These are phyloP conservation scores for Tiliacea aurago DNA, from an alignment of 2,888 invertebrate species.

Conservation along the genomic window DNA sequence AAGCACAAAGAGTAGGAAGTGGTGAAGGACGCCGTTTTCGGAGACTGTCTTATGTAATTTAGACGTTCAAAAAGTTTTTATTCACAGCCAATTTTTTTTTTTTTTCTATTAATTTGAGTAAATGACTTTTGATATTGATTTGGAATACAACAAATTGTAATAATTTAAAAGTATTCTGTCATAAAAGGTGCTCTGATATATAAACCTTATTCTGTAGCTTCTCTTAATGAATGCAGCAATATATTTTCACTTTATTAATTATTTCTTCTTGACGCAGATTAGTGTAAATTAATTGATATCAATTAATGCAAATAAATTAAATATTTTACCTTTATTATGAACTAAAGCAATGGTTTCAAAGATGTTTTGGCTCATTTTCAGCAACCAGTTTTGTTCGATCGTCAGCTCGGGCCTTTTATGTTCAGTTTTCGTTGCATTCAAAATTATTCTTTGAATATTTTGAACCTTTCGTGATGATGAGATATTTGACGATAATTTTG, in stretches of 20 bases:
- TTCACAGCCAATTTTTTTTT: no score
- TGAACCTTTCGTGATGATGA: background rate
- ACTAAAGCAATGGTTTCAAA: no score
- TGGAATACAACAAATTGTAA: background rate
- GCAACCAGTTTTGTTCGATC: no score
- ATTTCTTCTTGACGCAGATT: background rate
- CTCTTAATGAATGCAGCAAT: slow-evolving; percentile 8
- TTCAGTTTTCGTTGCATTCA: background rate
- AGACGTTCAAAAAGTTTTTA: background rate
- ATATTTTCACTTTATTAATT: slow-evolving; percentile 8
- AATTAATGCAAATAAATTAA: background rate
- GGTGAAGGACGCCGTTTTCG: no score
- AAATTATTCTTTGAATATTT: background rate
- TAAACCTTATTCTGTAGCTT: background rate
- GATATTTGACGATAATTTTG: no score
- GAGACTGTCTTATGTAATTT: background rate
- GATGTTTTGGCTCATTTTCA: no score
- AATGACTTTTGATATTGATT: background rate
- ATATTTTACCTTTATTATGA: background rate
- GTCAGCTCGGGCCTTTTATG: no score
- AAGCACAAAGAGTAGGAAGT: background rate
- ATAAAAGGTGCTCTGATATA: background rate
- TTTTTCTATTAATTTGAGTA: no score
- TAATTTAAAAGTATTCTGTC: background rate
- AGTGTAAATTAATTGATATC: background rate